These are phyloP conservation scores for Pasiphila rectangulata DNA, from an alignment of 2,888 invertebrate genomes.

Conservation along the genomic window DNA sequence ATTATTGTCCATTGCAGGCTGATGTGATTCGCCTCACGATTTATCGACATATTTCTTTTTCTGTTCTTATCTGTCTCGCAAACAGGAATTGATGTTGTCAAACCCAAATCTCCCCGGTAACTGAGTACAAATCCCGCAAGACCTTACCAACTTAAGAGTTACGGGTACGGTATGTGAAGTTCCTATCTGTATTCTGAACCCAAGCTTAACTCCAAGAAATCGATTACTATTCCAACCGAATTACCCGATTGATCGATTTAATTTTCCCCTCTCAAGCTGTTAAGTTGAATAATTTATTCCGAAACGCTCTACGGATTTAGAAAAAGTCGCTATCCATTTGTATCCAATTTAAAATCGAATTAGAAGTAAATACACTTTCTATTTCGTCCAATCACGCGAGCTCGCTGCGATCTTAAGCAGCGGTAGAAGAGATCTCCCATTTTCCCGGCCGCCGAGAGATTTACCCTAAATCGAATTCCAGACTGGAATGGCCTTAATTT, in stretches of 20 bases:
- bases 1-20: too few species aligned
- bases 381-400: conserved; percentile 71
- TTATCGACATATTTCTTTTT: too few species aligned
- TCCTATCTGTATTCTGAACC: conserved; percentile 19
- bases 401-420: conserved; percentile 50
- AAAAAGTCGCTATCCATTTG: conserved; percentile 66
- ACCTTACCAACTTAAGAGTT: neutral
- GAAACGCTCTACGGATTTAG: conserved; percentile 51
- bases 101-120: neutral
- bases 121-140: neutral
- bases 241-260: conserved; percentile 55
- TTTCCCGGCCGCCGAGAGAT: conserved; percentile 62
- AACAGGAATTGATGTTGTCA: neutral
- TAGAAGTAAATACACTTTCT: conserved; percentile 75
- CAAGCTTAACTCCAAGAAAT: conserved; percentile 18
- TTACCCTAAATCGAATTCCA: conserved; percentile 76
- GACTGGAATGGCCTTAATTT: conserved; percentile 74
- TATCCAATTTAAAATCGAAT: conserved; percentile 78
- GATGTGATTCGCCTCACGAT: too few species aligned
- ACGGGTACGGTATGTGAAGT: too few species aligned
- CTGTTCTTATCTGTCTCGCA: too few species aligned
- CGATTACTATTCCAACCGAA: conserved; percentile 32
- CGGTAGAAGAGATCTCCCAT: conserved; percentile 56
- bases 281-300: conserved; percentile 59
- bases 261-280: conserved; percentile 51